Evolutionary conservation across 2,888 invertebrate genomes (phyloP), one percentile per base, ranked within the genome.

Genomic region (Eupithecia subumbrata): DNA sequence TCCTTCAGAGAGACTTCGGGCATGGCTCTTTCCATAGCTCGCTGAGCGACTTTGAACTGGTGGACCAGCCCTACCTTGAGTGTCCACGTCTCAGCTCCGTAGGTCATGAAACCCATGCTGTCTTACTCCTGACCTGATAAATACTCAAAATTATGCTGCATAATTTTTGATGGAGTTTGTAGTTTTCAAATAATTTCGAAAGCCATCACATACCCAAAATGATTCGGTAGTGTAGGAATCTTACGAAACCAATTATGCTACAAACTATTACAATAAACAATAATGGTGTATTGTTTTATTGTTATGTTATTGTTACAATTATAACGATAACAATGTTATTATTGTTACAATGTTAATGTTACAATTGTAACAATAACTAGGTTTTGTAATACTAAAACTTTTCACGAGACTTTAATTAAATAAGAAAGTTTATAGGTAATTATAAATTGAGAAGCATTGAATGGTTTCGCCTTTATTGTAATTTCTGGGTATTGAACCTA

Each of bases 251-350:
- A 52, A 52, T 52, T 52, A n/a, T 52, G n/a, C n/a, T 11, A 52
- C 52, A n/a, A 48, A 48, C n/a, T 48, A n/a, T n/a, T n/a, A 52
- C 52, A 56, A 56, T 56, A 56, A 56, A 22, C 52, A 56, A 56
- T 56, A 56, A 56, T 8, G 4, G 52, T 5, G 22, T 56, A 56
- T 56, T 56, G 52, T 48, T 48, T 56, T 56, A 56, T 56, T 56
- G 22, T 52, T 52, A 52, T 48, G 48, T n/a, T 52, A 52, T 52
- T 52, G 52, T 56, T 56, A 56, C 11, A 22, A 56, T 11, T 56
- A 0, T n/a, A 52, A 52, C 52, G n/a, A 52, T 52, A 30, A 30
- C 30, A 30, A 30, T 30, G 30, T 30, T 30, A 30, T 30, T 2
- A 30, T 30, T 30, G 30, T 30, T 2, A 30, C 30, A 30, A 30